A percentile compares a stretch with the other conserved stretches of the same genome.
Conservation (phyloP, 2,888 invertebrate species). For the Carpatolechia fugitivella region DNA sequence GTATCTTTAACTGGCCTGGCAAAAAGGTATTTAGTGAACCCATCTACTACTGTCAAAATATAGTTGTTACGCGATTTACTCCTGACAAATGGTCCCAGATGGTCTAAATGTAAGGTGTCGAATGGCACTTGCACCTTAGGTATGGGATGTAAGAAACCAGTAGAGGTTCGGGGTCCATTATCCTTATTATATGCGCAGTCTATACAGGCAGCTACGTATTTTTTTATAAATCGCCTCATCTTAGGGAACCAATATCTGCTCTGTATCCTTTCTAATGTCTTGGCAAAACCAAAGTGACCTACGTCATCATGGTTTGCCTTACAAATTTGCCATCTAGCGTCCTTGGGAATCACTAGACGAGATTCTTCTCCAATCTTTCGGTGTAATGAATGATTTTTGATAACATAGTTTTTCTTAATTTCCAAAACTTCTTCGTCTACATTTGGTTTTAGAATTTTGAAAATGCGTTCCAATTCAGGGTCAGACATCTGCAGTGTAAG, state of each 20-base stretch:
- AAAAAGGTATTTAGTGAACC: background rate
- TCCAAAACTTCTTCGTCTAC: too few species aligned
- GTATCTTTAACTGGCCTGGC: background rate
- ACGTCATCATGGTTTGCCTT: too few species aligned
- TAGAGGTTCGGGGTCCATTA: conserved; percentile 18
- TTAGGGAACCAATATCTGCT: conserved; percentile 51
- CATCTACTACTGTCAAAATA: background rate
- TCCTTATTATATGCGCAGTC: conserved; percentile 43
- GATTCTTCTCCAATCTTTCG: too few species aligned
- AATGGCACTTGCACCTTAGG: background rate
- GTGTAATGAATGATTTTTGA: too few species aligned
- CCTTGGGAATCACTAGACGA: background rate
- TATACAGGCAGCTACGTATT: conserved; percentile 49
- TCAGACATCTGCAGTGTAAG: too few species aligned
- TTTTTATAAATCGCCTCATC: conserved; percentile 43
- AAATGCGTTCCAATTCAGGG: too few species aligned
- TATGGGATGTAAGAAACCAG: background rate
- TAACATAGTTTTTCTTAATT: conserved; percentile 12
- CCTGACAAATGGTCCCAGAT: background rate
- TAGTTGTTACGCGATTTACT: too few species aligned
- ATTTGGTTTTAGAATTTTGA: too few species aligned
- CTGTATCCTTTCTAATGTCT: background rate
- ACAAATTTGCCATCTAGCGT: too few species aligned
- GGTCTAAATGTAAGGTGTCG: background rate
- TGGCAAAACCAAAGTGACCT: background rate